Conservation (phyloP, 2,113 vertebrate species). For the Gadus macrocephalus region DNA sequence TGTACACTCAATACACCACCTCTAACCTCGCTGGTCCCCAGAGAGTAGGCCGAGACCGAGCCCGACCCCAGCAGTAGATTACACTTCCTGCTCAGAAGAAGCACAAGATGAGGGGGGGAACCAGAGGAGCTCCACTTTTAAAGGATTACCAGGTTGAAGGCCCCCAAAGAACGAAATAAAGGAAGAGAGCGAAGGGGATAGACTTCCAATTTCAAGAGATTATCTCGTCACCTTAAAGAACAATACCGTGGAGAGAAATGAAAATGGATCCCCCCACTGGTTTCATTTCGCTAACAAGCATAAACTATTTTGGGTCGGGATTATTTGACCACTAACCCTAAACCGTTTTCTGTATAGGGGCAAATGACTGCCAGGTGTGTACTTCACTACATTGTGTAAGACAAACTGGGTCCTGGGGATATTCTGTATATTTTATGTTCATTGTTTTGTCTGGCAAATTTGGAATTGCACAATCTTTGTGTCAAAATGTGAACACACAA, state of each 20-base stretch:
- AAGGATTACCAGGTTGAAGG: conserved; percentile 58
- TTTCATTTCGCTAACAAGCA: too few relatives aligned
- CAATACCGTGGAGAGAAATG: conserved; percentile 13
- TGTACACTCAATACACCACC: conserved; percentile 32
- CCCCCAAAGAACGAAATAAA: conserved; percentile 26
- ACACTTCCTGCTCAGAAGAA: conserved; percentile 43
- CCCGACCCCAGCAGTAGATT: conserved; percentile 50
- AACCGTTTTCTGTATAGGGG: too few relatives aligned
- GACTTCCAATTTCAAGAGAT: conserved; percentile 51
- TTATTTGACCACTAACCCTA: too few relatives aligned
- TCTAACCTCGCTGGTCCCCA: conserved; percentile 11
- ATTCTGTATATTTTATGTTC: too few relatives aligned
- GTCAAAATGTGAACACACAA: too few relatives aligned
- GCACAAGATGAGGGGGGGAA: conserved; percentile 33
- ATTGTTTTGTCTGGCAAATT: too few relatives aligned
- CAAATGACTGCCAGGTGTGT: too few relatives aligned
- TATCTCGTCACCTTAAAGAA: conserved; percentile 38
- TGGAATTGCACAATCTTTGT: too few relatives aligned
- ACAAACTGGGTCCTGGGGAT: too few relatives aligned
- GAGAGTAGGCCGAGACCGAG: conserved; percentile 16
- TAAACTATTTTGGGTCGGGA: too few relatives aligned
- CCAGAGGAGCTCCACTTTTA: conserved; percentile 49
- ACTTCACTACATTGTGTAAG: too few relatives aligned
- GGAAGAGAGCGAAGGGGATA: conserved; percentile 35
- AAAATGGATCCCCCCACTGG: too few relatives aligned